phyloP scores from a whole-genome alignment of 2,113 vertebrate species.

The Ochotona curzoniae region DNA sequence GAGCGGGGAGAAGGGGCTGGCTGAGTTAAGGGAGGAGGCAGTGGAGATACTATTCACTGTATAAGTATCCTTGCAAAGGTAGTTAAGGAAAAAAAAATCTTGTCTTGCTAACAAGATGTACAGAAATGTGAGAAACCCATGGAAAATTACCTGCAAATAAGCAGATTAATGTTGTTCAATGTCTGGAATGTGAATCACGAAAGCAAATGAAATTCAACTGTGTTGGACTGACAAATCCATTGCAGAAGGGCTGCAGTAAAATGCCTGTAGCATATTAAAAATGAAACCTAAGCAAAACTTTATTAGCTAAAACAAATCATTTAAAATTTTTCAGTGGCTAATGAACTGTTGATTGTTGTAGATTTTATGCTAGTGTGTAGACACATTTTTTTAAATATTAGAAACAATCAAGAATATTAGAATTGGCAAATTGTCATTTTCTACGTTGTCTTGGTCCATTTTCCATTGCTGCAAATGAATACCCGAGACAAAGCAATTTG shows the following conservation, averaged over 20 bases:
- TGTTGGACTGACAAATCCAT: background rate
- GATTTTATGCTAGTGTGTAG: slow-evolving; percentile 18
- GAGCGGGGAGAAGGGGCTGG: background rate
- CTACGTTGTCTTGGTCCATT: background rate
- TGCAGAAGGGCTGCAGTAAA: slow-evolving; percentile 8
- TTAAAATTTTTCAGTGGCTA: background rate
- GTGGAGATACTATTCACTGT: background rate
- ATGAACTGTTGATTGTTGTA: slow-evolving; percentile 20
- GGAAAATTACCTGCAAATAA: background rate
- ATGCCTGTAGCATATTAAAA: slow-evolving; percentile 20
- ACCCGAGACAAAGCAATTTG: background rate
- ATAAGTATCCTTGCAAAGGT: slow-evolving; percentile 7
- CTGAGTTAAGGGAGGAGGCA: background rate
- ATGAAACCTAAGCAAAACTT: slow-evolving; percentile 44
- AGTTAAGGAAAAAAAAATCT: background rate
- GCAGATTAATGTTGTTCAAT: background rate
- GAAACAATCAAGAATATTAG: background rate
- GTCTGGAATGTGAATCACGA: slow-evolving; percentile 25
- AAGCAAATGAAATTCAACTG: slow-evolving; percentile 19
- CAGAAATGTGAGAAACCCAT: background rate
- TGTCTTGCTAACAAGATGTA: slow-evolving; percentile 47
- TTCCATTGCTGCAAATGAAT: background rate
- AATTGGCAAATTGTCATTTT: slow-evolving; percentile 19
- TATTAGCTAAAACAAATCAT: slow-evolving; percentile 39
- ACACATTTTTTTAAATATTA: background rate